Percentiles rank a stretch among this genome's conserved stretches.
Evolutionary conservation across 64 coral and sea anemone genomes (phyloP).

Genomic region (Acropora tenuis): DNA sequence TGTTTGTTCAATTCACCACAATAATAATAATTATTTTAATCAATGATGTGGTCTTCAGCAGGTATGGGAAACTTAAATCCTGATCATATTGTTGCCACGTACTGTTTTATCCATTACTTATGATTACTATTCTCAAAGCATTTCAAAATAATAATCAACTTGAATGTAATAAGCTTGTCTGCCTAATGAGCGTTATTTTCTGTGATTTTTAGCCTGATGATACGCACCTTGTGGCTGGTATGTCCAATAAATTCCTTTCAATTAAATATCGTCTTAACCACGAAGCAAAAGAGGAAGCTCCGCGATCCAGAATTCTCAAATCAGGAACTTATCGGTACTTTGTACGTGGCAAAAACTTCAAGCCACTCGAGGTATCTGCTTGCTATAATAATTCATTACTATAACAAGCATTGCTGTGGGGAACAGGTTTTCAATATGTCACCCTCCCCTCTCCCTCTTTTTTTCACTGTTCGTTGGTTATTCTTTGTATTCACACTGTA

Average conservation of each 20-base stretch:
- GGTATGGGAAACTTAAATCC: too few species aligned
- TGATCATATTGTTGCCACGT: background rate
- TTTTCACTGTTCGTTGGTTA: too few species aligned
- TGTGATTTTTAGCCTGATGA: conserved; percentile 65
- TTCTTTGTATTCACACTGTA: too few species aligned
- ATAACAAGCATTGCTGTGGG: too few species aligned
- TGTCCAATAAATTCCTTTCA: conserved; percentile 94
- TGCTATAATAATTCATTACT: background rate
- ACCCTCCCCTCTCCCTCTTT: too few species aligned
- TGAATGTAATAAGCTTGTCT: too few species aligned
- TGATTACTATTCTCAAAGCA: too few species aligned
- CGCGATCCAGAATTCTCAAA: conserved; percentile 32
- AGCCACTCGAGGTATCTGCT: conserved; percentile 62
- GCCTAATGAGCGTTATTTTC: too few species aligned
- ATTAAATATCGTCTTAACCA: conserved; percentile 74
- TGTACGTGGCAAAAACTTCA: conserved; percentile 72
- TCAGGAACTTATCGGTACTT: conserved; percentile 89
- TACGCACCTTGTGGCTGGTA: conserved; percentile 89
- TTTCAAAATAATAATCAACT: too few species aligned
- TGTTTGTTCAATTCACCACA: too few species aligned
- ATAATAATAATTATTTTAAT: background rate
- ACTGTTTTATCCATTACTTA: background rate
- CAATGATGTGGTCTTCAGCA: background rate
- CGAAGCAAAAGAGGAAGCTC: background rate
- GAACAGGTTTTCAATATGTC: too few species aligned